Percentiles rank a stretch among this genome's conserved stretches.
phyloP scores from a whole-genome alignment of 2,888 invertebrate genomes.

The Megalurothrips usitatus region DNA sequence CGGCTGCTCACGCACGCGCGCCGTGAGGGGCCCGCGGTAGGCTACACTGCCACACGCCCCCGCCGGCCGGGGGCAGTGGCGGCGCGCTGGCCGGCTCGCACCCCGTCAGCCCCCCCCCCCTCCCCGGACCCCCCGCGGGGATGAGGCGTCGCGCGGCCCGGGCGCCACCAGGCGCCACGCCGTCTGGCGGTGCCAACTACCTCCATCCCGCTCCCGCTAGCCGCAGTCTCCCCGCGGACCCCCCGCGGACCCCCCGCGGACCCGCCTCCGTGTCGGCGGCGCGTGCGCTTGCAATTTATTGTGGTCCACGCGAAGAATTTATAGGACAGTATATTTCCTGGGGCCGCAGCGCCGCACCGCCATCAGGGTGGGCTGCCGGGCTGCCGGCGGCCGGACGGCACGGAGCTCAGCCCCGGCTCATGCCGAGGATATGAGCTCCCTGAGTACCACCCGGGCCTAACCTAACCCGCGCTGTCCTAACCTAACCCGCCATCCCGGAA shows the following conservation, averaged over 20 bases:
- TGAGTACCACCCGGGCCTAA: no score
- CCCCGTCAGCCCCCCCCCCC: no score
- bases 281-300: slow-evolving; percentile 3
- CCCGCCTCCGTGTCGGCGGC: background rate
- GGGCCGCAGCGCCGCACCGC: background rate
- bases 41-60: background rate
- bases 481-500: no score
- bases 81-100: background rate
- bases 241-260: background rate
- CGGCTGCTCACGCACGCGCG: background rate
- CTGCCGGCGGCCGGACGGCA: background rate
- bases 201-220: no score
- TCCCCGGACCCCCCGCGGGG: no score
- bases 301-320: slow-evolving; percentile 10
- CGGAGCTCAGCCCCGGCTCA: no score
- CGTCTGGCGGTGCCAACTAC: no score
- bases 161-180: no score
- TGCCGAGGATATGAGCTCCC: background rate
- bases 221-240: background rate
- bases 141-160: no score
- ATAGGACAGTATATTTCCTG: slow-evolving; percentile 5
- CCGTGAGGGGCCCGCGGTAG: no score
- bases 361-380: background rate
- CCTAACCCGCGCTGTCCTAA: no score
- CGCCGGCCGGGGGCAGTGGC: background rate